Evolutionary conservation across 2,888 invertebrate genomes (phyloP).

Genomic region (Eurytoma californica): DNA sequence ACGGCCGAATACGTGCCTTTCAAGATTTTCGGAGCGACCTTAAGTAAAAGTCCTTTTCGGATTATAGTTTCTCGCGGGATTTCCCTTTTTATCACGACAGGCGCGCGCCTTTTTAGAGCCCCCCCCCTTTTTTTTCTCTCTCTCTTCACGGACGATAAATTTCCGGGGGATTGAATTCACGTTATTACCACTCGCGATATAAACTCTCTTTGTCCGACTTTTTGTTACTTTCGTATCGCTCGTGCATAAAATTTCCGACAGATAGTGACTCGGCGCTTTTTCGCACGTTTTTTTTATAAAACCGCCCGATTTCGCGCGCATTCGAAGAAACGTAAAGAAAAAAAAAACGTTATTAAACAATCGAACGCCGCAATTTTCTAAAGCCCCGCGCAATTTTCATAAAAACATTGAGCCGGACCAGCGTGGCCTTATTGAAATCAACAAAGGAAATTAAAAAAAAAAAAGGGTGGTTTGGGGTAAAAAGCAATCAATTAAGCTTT

Average conservation of each 20-base stretch:
- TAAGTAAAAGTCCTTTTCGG: conserved; percentile 42
- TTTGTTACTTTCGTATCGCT: neutral
- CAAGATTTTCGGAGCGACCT: conserved; percentile 25
- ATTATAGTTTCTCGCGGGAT: conserved; percentile 32
- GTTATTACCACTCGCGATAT: conserved; percentile 24
- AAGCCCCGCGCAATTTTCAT: no score
- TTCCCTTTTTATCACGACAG: conserved; percentile 9
- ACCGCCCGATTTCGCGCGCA: no score
- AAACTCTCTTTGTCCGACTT: neutral
- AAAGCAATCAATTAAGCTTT: neutral
- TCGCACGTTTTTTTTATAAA: neutral
- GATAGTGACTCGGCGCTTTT: neutral
- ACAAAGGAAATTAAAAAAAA: no score
- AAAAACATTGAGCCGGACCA: no score
- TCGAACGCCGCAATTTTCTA: no score
- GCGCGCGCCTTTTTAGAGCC: neutral
- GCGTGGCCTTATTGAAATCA: no score
- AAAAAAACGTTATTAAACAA: no score
- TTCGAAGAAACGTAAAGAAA: no score
- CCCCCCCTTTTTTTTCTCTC: neutral
- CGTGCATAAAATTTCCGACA: neutral
- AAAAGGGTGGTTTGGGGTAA: neutral
- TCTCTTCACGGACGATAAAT: conserved; percentile 25
- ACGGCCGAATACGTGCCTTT: conserved; percentile 36
- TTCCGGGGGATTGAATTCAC: conserved; percentile 25